phyloP scores from a whole-genome alignment of 2,113 vertebrate genomes.

The Chionis minor region DNA sequence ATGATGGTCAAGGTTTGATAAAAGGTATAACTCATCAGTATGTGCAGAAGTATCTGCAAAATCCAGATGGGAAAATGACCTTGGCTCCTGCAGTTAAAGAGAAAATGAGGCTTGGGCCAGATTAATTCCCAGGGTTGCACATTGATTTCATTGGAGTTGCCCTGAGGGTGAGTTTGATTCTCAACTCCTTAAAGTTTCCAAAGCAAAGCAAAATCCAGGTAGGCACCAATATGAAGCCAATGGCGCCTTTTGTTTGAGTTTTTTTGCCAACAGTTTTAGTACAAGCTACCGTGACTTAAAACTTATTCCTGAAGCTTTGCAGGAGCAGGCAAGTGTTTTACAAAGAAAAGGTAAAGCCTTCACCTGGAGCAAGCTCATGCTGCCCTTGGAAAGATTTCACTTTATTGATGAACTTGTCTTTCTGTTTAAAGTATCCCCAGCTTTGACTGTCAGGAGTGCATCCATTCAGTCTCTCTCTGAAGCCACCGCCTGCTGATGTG shows the following conservation, averaged over 20 bases:
- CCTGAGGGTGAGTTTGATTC: neutral
- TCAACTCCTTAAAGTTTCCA: neutral
- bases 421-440: neutral
- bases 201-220: neutral
- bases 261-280: neutral
- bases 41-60: constrained; percentile 20
- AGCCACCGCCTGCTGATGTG: neutral
- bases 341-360: neutral
- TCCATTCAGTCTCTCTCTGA: neutral
- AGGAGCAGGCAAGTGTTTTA: neutral
- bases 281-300: neutral
- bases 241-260: too few species aligned
- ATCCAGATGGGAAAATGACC: constrained; percentile 58
- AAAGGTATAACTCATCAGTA: constrained; percentile 37
- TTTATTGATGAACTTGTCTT: neutral
- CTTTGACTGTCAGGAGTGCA: neutral
- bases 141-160: neutral
- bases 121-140: constrained; percentile 28
- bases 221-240: fast-evolving
- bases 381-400: neutral
- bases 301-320: neutral
- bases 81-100: constrained; percentile 34
- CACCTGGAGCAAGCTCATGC: neutral
- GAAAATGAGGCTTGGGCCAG: constrained; percentile 50
- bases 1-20: constrained; percentile 20